Percentiles rank a stretch among this genome's conserved stretches.
These are phyloP conservation scores for Caenorhabditis elegans DNA, from an alignment of 1,140 invertebrate species.

Conservation along the genomic window WBcel235 BX284606.5:16674501-16675000, in stretches of 20 bases:
- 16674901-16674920: no score
- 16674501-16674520: background rate
- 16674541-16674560: background rate
- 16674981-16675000: no score
- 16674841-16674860: background rate
- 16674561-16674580: background rate
- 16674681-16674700: slow-evolving; percentile 3
- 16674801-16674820: no score
- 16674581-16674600: background rate
- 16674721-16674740: slow-evolving; percentile 1
- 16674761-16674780: background rate
- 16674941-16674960: no score
- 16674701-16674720: slow-evolving; percentile 7
- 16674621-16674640: no score
- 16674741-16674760: slow-evolving; percentile 6
- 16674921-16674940: no score
- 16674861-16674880: no score
- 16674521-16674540: background rate
- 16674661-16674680: background rate
- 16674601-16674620: background rate
- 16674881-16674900: no score
- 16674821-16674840: slow-evolving; percentile 23
- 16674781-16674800: no score
- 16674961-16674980: no score
- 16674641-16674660: background rate